Base-by-base conservation (phyloP, 2,888 invertebrate species). In the Entomobrya multifasciata region DNA sequence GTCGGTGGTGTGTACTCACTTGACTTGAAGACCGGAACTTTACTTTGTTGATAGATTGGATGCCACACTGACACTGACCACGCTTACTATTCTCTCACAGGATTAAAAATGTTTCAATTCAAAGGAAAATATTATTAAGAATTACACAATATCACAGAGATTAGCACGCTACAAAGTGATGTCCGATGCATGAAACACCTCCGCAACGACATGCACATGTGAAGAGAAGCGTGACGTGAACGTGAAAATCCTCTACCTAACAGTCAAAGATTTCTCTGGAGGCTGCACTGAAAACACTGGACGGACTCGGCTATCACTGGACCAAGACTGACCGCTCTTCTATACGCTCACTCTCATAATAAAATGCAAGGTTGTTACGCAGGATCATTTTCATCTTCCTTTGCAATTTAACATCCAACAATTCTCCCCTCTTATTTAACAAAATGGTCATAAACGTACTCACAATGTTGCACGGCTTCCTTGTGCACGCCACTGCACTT, bases 221-320 rank as follows among this genome's bases (percentile, higher is more conserved):
- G 20, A 67, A n/a, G n/a, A n/a, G n/a, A n/a, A 67, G 41, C 67
- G 67, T 67, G 67, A 44, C 67, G 41, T 20, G 67, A 67, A 6
- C 67, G 67, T 67, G 67, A 55, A 52, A 52, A 20, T 10, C 20
- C 55, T 11, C 15, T 4, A n/a, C n/a, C n/a, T n/a, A n/a, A n/a
- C n/a, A 67, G 44, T 44, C 3, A 25, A 57, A 22, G 15, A 36
- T n/a, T 17, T 17, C 17, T n/a, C 36, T 76, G 76, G 62, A 83
- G 41, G 52, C 49, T 62, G 55, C 15, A 52, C n/a, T 6, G 36
- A 36, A 36, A 60, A 83, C 82, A n/a, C n/a, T n/a, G n/a, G n/a
- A n/a, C 74, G 82, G 83, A 83, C 76, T 74, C 30, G 41, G 52
- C 65, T n/a, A 25, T 60, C 76, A 52, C 83, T 83, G 76, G 76